These are phyloP conservation scores for Linnaemya vulpina DNA, from an alignment of 2,888 invertebrate species.

Conservation along the genomic window DNA sequence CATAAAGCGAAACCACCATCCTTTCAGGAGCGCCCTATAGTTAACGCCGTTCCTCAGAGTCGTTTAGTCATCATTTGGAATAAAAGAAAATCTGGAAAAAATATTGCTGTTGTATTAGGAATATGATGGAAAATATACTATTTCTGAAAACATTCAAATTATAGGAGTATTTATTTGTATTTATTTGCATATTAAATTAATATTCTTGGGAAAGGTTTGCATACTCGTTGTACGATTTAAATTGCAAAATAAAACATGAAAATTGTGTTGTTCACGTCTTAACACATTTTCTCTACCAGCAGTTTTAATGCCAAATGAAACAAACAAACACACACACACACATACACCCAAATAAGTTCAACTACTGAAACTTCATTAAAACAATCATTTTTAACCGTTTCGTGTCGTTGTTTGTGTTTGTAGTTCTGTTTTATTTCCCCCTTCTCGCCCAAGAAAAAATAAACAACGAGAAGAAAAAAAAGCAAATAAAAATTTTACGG, in stretches of 20 bases:
- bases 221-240: not conserved
- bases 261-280: not conserved
- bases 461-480: not conserved
- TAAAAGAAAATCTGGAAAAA: no score
- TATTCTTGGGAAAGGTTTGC: not conserved
- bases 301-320: slow-evolving; percentile 19
- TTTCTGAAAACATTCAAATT: no score
- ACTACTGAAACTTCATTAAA: slow-evolving; percentile 68
- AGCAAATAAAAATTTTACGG: not conserved
- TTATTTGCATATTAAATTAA: no score
- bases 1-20: no score
- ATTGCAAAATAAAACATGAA: not conserved
- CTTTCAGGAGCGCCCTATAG: no score
- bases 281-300: slow-evolving; percentile 15
- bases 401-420: slow-evolving; percentile 49
- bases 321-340: not conserved
- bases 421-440: slow-evolving; percentile 35
- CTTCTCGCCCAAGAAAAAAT: no score
- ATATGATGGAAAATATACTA: no score
- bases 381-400: slow-evolving; percentile 69
- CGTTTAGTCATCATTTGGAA: no score
- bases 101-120: no score
- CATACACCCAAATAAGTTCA: slow-evolving; percentile 15
- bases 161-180: no score
- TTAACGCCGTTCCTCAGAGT: no score